These are phyloP conservation scores for Trypoxylon attenuatum DNA, from an alignment of 2,888 invertebrate species.

Conservation along the genomic window DNA sequence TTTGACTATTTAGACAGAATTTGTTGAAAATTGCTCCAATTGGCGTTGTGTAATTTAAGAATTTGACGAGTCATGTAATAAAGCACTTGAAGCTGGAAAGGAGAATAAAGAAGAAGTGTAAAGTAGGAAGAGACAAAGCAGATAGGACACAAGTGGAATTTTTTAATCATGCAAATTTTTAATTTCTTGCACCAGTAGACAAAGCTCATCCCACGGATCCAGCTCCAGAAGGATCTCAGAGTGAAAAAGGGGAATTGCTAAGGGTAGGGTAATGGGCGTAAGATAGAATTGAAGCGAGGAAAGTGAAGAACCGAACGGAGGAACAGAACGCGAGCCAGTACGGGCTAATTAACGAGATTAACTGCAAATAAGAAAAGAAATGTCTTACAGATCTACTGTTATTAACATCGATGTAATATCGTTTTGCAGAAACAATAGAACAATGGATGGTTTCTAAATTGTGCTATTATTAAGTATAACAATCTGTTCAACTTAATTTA, in stretches of 20 bases:
- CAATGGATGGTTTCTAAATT: too few relatives aligned
- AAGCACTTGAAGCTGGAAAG: too few relatives aligned
- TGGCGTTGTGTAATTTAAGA: too few relatives aligned
- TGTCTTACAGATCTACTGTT: too few relatives aligned
- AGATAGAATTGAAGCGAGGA: slow-evolving; percentile 4
- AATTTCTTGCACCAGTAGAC: slow-evolving; percentile 22
- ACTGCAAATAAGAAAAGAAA: slow-evolving; percentile 16
- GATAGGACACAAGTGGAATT: not conserved
- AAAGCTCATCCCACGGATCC: slow-evolving; percentile 8
- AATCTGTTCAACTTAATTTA: too few relatives aligned
- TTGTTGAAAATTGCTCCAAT: too few relatives aligned
- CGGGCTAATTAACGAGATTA: slow-evolving; percentile 23
- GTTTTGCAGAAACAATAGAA: too few relatives aligned
- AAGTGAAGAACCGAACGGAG: not conserved
- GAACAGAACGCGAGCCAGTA: not conserved
- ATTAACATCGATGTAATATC: too few relatives aligned
- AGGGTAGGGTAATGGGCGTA: not conserved
- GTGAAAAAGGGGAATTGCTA: not conserved
- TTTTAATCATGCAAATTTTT: slow-evolving; percentile 22
- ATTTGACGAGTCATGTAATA: too few relatives aligned
- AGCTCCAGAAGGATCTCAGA: not conserved
- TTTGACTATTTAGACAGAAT: too few relatives aligned
- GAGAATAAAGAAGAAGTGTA: not conserved
- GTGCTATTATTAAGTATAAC: too few relatives aligned
- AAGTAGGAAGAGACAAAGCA: not conserved